Evolutionary conservation across 2,797 vertebrate genomes (phyloP).

Genomic region (Pteropus rufus): DNA sequence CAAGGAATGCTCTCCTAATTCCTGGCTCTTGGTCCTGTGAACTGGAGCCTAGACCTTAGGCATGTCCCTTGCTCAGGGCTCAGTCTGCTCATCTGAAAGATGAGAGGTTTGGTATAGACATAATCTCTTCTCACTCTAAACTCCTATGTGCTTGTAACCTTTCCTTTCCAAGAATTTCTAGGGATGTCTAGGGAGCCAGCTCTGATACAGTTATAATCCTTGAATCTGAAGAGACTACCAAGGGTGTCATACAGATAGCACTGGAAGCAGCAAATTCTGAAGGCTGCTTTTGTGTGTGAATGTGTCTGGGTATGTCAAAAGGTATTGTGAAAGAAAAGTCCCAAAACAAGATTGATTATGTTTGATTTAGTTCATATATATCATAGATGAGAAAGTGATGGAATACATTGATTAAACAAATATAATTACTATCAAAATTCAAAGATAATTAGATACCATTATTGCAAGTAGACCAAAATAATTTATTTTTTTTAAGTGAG

Average conservation of each 20-base stretch:
- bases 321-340: not conserved
- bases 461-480: not conserved
- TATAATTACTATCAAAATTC: slow-evolving; percentile 2
- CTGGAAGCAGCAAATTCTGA: not conserved
- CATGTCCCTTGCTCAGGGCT: not conserved
- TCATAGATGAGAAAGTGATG: not conserved
- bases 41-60: not conserved
- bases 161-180: not conserved
- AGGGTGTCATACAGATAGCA: not conserved
- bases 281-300: not conserved
- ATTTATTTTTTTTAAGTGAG: not conserved
- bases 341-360: not conserved
- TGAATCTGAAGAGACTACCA: not conserved
- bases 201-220: not conserved
- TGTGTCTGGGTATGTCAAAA: not conserved
- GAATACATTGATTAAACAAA: not conserved
- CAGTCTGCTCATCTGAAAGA: not conserved
- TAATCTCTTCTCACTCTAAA: not conserved
- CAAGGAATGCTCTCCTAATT: not conserved
- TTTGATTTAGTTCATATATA: not conserved
- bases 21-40: not conserved
- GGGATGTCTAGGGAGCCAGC: not conserved
- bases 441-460: not conserved
- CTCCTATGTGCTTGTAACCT: not conserved
- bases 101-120: not conserved